Evolutionary conservation across 2,113 vertebrate genomes (phyloP), one percentile per base, ranked within the genome.

Genomic region (Saccopteryx leptura): DNA sequence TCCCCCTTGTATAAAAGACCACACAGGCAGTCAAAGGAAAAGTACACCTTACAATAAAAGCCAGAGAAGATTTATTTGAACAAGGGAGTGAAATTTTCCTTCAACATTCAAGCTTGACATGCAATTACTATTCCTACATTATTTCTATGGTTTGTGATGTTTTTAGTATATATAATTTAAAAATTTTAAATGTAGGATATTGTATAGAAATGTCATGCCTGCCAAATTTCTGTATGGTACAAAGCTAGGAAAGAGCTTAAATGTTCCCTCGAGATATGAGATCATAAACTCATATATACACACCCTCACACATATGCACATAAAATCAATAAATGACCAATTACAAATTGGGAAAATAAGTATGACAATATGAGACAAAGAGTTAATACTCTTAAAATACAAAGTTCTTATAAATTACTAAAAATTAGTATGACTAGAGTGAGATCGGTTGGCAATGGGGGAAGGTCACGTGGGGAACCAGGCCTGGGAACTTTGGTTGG

Each of bases 31-130:
- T 93, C 96, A 95, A 79, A 97, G 96, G 61, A 48, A 96, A 96
- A 94, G 69, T 50, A 65, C 4, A 93, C 75, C 68, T 94, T 86
- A 93, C 46, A 79, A 94, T 89, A 79, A 96, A 86, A 95, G 50
- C 68, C 93, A 90, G 88, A 76, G 65, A 95, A 93, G 94, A 94
- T 96, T 96, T 94, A 85, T 58, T 56, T 91, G 52, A 97, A 97
- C 93, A 97, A 96, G 52, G 82, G 72, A 93, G 48, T 87, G 90
- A 92, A 97, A 89, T 94, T 95, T 97, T 89, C 92, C 60, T 71
- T 61, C 21, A 83, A 75, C 17, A 78, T 60, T 48, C 58, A 72
- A 19, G 74, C 56, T 79, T n/a, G 46, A 54, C 66, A 95, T 74
- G 68, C 66, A 74, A 24, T 19, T 15, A 48, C 68, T 94, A 90